Conservation (phyloP, 2,888 invertebrate species). For the Drosophila merina region DNA sequence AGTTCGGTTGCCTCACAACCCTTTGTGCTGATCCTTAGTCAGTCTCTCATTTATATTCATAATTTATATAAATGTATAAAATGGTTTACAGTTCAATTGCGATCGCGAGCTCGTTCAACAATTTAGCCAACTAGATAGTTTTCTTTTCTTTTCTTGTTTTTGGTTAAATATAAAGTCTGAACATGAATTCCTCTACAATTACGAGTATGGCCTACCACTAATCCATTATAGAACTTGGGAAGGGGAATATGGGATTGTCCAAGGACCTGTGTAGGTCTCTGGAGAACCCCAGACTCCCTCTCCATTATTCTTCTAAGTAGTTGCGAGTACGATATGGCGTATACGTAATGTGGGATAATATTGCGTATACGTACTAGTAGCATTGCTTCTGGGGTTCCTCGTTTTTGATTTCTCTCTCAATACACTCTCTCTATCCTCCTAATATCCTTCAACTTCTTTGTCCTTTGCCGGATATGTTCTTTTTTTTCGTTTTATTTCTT, state of each 20-base stretch:
- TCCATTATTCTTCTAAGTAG: not conserved
- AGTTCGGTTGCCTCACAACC: constrained; percentile 31
- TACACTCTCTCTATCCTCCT: not conserved
- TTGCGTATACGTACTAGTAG: constrained; percentile 23
- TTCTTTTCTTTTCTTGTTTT: not conserved
- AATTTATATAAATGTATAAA: constrained; percentile 38
- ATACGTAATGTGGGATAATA: not conserved
- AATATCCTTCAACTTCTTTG: constrained; percentile 11
- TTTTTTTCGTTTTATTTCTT: not conserved
- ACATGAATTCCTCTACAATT: constrained; percentile 6
- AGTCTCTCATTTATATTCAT: constrained; percentile 8
- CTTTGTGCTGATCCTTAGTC: constrained; percentile 29
- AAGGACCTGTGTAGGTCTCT: not conserved
- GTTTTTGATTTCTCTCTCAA: constrained; percentile 2
- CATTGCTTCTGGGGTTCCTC: constrained; percentile 23
- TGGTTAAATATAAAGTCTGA: not conserved
- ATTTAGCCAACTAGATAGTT: constrained; percentile 15
- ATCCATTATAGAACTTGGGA: constrained; percentile 1
- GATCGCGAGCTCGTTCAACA: constrained; percentile 8
- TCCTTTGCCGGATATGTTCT: constrained; percentile 51
- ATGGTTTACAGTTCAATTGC: constrained; percentile 14
- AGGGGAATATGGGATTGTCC: not conserved
- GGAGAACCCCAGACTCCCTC: not conserved
- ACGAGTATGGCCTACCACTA: constrained; percentile 4
- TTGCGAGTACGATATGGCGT: constrained; percentile 5